Conservation (phyloP, 2,888 invertebrate species). For the Agrilus mali region DNA sequence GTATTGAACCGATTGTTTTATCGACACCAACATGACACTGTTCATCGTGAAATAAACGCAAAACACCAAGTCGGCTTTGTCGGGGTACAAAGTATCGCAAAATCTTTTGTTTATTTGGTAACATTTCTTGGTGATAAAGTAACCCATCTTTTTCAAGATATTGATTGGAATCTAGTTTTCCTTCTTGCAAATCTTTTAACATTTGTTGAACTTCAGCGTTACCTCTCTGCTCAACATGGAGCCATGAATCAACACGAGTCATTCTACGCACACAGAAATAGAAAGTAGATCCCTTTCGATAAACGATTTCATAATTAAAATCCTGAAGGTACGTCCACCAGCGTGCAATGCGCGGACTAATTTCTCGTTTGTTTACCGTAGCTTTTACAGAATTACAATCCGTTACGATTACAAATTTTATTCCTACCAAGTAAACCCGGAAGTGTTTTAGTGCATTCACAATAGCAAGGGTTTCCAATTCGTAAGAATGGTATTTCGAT, state of each 20-base stretch:
- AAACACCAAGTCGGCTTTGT: constrained; percentile 13
- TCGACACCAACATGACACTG: constrained; percentile 15
- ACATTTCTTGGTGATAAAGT: constrained; percentile 8
- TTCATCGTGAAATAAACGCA: constrained; percentile 18
- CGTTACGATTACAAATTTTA: constrained; percentile 17
- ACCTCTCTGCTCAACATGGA: constrained; percentile 13
- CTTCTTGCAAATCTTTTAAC: no score
- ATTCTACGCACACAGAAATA: constrained; percentile 14
- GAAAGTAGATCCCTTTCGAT: constrained; percentile 8
- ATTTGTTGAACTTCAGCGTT: constrained; percentile 9
- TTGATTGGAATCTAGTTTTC: constrained; percentile 15
- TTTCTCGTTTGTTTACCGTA: constrained; percentile 19
- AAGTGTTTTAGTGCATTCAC: constrained; percentile 4
- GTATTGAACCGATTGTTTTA: constrained; percentile 13
- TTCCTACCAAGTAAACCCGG: constrained; percentile 18
- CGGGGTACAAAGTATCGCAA: constrained; percentile 14
- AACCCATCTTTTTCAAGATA: constrained; percentile 15
- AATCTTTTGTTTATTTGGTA: constrained; percentile 8
- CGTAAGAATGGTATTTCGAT: constrained; percentile 19
- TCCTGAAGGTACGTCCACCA: constrained; percentile 22
- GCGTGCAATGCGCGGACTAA: constrained; percentile 18
- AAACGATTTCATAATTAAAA: constrained; percentile 12
- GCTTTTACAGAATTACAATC: constrained; percentile 24
- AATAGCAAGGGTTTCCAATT: constrained; percentile 23
- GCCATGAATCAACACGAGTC: constrained; percentile 11